Evolutionary conservation across 2,888 invertebrate species (phyloP), one percentile per base, ranked within the genome.

Genomic region (Eristalis pertinax): DNA sequence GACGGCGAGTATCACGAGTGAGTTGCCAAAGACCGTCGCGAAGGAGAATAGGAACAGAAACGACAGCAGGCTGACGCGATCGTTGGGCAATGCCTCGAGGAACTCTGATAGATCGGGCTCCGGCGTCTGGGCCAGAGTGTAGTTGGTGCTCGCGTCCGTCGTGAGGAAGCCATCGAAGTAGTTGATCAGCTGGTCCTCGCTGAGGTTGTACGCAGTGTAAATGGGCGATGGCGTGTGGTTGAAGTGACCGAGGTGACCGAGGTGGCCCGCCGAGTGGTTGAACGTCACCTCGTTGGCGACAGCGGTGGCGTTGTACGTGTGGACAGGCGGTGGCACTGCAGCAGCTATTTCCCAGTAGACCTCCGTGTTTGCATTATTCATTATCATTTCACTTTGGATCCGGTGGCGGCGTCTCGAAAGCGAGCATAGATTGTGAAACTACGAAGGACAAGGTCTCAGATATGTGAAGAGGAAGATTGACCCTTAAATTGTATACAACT

Each of bases 1-100:
- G 10, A 99, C 99, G 0, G 99, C 99, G 69, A 98, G 94, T 84
- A 99, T 98, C 15, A 99, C 99, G 70, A 99, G 94, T 91, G 96
- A 96, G 93, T 99, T 99, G 77, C 99, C 99, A 91, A 98, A 97
- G 0, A 99, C 97, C 0, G 99, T 99, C 10, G 97, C 96, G 81
- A 98, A 94, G 0, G 98, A 98, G 93, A 99, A 98, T 15, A 97
- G 94, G 22, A 97, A 94, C 15, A 99, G 94, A 65, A 99, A 95
- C 0, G 96, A 94, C n/a, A 98, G 97, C 38, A 97, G 94, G 15
- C 96, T 94, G 4, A 96, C 96, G 60, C 97, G 95, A 89, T 97
- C 96, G 89, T 96, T 95, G 32, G 95, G 94, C 89, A 96, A 92
- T 24, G 93, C 92, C 83, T 94, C 93, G 65, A 93, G 90, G 77